phyloP scores from a whole-genome alignment of 1,140 invertebrate genomes.

The Bombus ignitus region DNA sequence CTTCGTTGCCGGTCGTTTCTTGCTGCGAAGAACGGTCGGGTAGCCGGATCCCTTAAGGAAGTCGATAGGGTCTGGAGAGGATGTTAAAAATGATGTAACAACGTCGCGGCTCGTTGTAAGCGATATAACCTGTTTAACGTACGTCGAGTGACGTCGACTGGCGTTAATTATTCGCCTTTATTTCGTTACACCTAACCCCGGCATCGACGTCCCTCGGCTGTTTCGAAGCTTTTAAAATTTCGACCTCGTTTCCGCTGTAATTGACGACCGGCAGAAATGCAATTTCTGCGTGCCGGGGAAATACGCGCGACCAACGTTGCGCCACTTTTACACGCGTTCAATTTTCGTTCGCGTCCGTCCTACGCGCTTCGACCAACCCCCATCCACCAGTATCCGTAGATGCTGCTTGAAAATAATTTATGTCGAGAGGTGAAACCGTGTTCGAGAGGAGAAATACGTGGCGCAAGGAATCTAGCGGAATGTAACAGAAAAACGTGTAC shows the following conservation, averaged over 20 bases:
- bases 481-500: conserved; percentile 5
- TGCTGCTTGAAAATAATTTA: conserved; percentile 31
- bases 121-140: conserved; percentile 31
- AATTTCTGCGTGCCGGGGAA: conserved; percentile 28
- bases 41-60: conserved; percentile 3
- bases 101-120: conserved; percentile 6
- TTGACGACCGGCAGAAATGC: conserved; percentile 39
- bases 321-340: conserved; percentile 23
- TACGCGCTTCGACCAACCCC: neutral
- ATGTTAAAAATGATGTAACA: conserved; percentile 16
- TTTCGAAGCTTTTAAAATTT: conserved; percentile 34
- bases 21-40: neutral
- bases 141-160: neutral
- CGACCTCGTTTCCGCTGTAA: conserved; percentile 10
- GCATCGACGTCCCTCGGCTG: too few relatives aligned
- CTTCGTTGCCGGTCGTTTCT: conserved; percentile 42
- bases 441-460: too few relatives aligned
- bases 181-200: conserved; percentile 25
- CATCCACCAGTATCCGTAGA: neutral
- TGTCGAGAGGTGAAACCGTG: neutral
- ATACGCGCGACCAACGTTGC: neutral
- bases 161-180: conserved; percentile 48
- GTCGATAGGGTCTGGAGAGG: neutral
- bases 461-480: neutral
- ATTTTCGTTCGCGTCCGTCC: conserved; percentile 10